Conservation (phyloP, 2,797 vertebrate genomes). For the Gymnoscopelus microlampas region DNA sequence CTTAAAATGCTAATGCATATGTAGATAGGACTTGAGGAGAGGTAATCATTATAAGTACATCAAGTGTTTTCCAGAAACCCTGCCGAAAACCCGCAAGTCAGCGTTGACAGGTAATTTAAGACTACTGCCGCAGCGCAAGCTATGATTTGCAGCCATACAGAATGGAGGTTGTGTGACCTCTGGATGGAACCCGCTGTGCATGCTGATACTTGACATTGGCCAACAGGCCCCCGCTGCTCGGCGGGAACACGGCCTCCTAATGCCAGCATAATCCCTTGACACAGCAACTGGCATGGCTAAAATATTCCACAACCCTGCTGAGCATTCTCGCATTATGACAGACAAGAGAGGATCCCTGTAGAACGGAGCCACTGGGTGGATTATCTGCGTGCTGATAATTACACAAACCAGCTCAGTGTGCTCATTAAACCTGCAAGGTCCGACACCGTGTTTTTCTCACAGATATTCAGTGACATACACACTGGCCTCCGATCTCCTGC, state of each 20-base stretch:
- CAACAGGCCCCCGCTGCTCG: constrained; percentile 75
- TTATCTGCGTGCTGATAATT: constrained; percentile 53
- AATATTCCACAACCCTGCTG: constrained; percentile 62
- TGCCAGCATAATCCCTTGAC: constrained; percentile 78
- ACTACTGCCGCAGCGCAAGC: constrained; percentile 52
- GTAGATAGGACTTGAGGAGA: background rate
- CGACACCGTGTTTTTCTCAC: constrained; percentile 67
- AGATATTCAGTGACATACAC: constrained; percentile 69
- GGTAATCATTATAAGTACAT: constrained; percentile 23
- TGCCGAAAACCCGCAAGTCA: constrained; percentile 28
- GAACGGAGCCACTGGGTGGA: constrained; percentile 44
- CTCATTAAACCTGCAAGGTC: constrained; percentile 57
- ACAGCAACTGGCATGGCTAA: constrained; percentile 76
- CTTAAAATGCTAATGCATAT: no score
- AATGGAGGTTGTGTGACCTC: constrained; percentile 73
- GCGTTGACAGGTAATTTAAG: constrained; percentile 54
- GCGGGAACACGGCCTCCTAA: constrained; percentile 74
- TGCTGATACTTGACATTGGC: constrained; percentile 81
- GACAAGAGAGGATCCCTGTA: constrained; percentile 43
- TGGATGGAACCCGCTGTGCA: constrained; percentile 75
- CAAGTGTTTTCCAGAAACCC: constrained; percentile 3
- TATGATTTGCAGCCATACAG: constrained; percentile 72
- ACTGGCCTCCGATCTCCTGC: constrained; percentile 16
- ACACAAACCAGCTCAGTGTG: constrained; percentile 32
- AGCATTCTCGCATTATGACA: constrained; percentile 51